Base-by-base conservation (phyloP, 2,113 vertebrate genomes). In the Benitochromis conjunctus region DNA sequence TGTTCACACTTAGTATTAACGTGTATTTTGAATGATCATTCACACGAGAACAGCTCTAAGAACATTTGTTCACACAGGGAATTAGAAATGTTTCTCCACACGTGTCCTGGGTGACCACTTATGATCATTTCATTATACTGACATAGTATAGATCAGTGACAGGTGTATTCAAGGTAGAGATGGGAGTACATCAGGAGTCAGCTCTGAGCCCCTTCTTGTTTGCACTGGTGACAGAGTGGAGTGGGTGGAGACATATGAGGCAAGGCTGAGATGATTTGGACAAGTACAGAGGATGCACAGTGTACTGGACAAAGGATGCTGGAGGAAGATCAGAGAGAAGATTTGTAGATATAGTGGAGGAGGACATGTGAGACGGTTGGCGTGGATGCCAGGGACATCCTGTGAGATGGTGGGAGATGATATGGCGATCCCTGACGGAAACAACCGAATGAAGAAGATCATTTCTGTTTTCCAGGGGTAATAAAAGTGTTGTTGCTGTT, bases 391-490 rank as follows among this genome's bases (percentile, higher is more conserved):
- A 66, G 36, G 62, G 62, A 41, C 8, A 41, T 41, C 1, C 26
- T 26, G n/a, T 9, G 4, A 41, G 2, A 43, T 43, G 41, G 11
- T 43, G 10, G 41, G 41, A 43, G 4, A 64, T 13, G 34, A 64
- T 66, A 0, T 38, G 6, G 34, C 12, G 34, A 66, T 12, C 3
- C 36, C n/a, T 66, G 3, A 66, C 41, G 62, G 19, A 2, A 41
- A 11, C 19, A 41, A 66, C 11, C 3, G n/a, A 66, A 64, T 64
- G 60, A 34, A 41, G 19, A 38, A 38, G 10, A 43, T 26, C 2
- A 69, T 46, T 5, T 71, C 13, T 1, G 0, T 48, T 26, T 16
- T 18, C 21, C 41, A 48, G 29, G 29, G 16, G 21, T 48, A 6
- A 46, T 48, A 24, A 71, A 48, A 18, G 41, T 26, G 13, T 46